phyloP scores from a whole-genome alignment of 2,797 vertebrate species.

The Distichodus sexfasciatus region DNA sequence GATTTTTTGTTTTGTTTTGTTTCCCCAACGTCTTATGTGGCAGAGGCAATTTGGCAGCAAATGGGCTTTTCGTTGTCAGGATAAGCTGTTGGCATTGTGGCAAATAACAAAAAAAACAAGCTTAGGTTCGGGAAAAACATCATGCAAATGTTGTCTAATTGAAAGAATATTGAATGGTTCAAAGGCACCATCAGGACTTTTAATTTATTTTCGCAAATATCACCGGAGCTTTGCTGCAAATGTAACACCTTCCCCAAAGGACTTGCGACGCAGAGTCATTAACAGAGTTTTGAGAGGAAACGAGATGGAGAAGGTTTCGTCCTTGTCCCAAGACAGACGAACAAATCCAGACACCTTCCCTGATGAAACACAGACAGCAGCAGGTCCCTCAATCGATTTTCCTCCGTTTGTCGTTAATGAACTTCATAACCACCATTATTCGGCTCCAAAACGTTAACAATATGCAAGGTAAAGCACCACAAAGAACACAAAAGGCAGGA shows the following conservation, averaged over 20 bases:
- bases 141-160: conserved; percentile 33
- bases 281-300: conserved; percentile 4
- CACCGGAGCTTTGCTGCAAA: too few species aligned
- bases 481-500: too few species aligned
- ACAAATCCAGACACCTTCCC: not conserved
- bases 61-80: not conserved
- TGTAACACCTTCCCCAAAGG: conserved; percentile 32
- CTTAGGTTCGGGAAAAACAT: not conserved
- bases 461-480: too few species aligned
- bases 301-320: conserved; percentile 5
- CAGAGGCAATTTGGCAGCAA: conserved; percentile 4
- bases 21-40: not conserved
- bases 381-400: too few species aligned
- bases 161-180: conserved; percentile 41
- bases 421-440: too few species aligned
- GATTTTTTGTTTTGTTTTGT: too few species aligned
- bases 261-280: too few species aligned
- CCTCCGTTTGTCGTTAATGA: too few species aligned
- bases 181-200: conserved; percentile 38
- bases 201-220: conserved; percentile 39
- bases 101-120: not conserved
- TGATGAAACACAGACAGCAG: not conserved
- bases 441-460: too few species aligned
- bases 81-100: not conserved
- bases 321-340: not conserved